Base-by-base conservation (phyloP, 2,113 vertebrate species). In the Leuciscus idus region DNA sequence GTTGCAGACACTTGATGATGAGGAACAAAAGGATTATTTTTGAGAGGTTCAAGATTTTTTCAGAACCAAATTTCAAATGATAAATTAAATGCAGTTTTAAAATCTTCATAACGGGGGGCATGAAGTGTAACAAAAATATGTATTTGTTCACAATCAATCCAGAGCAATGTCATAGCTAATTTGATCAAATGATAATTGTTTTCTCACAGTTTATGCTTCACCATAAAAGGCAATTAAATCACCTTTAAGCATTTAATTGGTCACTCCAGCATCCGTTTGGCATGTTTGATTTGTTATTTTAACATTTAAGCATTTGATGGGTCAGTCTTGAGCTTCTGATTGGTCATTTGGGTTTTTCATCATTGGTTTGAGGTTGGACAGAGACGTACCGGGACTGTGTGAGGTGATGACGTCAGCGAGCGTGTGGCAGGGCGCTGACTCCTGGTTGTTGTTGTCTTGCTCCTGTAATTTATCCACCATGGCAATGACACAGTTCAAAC, bases 401-500 rank as follows among this genome's bases (percentile, higher is more conserved):
- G 96, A 90, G 68, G 91, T 90, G 88, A 95, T 92, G 92, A 95
- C 92, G 50, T 97, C 96, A 64, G 91, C 94, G 4, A 92, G 89
- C 17, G 95, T 87, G 84, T 95, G 90, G 3, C 96, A 95, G 3
- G 91, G 61, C 80, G 57, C 70, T 1, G 89, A 74, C 74, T 89
- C 90, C 73, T 92, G 92, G 21, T 91, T 92, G 84, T 73, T 86
- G 66, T 90, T 92, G 62, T 95, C 96, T 66, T 95, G 95, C 84
- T 97, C 97, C 75, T 97, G 96, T 82, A 99, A 92, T 88, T 96
- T 96, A 86, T 99, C 98, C 92, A 97, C 97, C 96, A 97, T 96
- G 59, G 97, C 97, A 76, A 99, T 98, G 83, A 99, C 93, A 75
- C 97, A 97, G 94, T 98, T 98, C 91, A 99, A 95, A 91, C 96